Base-by-base conservation (phyloP, 2,113 vertebrate genomes). In the Cyanoliseus patagonus region DNA sequence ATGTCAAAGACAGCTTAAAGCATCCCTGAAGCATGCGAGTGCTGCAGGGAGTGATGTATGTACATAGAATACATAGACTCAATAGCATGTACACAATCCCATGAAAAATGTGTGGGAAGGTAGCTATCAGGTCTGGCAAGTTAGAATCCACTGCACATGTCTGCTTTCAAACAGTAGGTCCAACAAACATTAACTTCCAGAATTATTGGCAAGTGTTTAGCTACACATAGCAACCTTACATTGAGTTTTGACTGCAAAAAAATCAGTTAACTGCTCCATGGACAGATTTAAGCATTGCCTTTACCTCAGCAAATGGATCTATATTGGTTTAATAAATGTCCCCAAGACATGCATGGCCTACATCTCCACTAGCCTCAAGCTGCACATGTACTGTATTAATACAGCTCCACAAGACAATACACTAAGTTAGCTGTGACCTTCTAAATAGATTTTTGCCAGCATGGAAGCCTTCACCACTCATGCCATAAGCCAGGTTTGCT, bases 61-160 rank as follows among this genome's bases (percentile, higher is more conserved):
- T 59, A 14, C 55, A 23, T 4, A 59, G 55, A 19, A 57, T 57
- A 33, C 42, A 2, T 7, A 13, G 66, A 57, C 44, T 66, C n/a
- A 41, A 53, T 8, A 64, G 17, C 44, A 9, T 3, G 15, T 41
- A 76, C 53, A 74, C 57, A 67, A 52, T 4, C 25, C 51, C 75
- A 57, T 1, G 1, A 28, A 66, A 73, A 68, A 87, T 13, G 1
- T 9, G 7, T 33, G 59, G 47, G 0, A 0, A 86, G 53, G 61
- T 0, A 90, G 13, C 55, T 78, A n/a, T 55, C 86, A 82, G 47
- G 68, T 83, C 85, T 81, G 79, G 51, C 72, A 86, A 86, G 55
- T 83, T 93, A 41, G 83, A 90, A 31, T 6, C 39, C 72, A 72
- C 55, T 84, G 51, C 39, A 47, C 13, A 14, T 10, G 24, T 57